These are phyloP conservation scores for Porites evermanni DNA, from an alignment of 92 coral and sea anemone genomes.

Conservation along the genomic window DNA sequence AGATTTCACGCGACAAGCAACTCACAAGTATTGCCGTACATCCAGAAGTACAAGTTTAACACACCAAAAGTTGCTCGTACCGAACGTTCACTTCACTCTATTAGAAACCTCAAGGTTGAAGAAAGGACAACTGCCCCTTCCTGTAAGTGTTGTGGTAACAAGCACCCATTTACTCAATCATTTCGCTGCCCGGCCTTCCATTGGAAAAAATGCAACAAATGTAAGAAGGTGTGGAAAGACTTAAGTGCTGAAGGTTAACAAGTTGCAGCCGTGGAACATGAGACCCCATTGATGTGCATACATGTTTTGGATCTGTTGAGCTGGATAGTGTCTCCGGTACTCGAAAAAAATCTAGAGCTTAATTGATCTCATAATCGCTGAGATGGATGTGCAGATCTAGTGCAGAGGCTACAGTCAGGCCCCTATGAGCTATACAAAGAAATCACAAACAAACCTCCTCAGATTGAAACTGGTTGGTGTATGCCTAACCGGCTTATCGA, in stretches of 20 bases:
- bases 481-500: no score
- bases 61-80: background rate
- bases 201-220: constrained; percentile 49
- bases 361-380: constrained; percentile 41
- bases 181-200: constrained; percentile 40
- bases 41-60: constrained; percentile 51
- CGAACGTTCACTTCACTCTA: constrained; percentile 8
- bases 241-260: no score
- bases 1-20: constrained; percentile 59
- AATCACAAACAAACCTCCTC: no score
- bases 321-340: constrained; percentile 1
- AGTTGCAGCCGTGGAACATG: no score
- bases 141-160: constrained; percentile 72
- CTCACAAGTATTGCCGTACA: constrained; percentile 72
- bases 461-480: no score
- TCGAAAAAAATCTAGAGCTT: constrained; percentile 24
- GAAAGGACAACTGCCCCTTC: constrained; percentile 34
- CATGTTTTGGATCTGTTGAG: background rate
- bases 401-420: no score
- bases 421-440: no score
- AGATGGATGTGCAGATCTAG: constrained; percentile 13
- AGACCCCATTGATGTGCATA: background rate
- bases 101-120: background rate
- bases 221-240: constrained; percentile 42
- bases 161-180: constrained; percentile 69